Evolutionary conservation across 2,888 invertebrate genomes (phyloP).

Genomic region (Gandaritis pyraliata): DNA sequence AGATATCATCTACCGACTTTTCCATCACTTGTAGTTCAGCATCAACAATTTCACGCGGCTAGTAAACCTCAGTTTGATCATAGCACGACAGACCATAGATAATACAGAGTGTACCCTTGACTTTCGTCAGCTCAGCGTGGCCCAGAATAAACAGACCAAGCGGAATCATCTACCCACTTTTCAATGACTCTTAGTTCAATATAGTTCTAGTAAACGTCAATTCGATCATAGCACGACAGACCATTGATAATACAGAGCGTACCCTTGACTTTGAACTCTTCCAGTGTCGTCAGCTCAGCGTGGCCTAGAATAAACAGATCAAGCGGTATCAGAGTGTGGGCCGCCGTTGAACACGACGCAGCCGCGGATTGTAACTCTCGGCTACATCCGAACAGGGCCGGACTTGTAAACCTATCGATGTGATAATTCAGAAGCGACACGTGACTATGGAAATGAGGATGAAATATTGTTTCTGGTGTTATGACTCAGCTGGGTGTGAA

Average conservation of each 20-base stretch:
- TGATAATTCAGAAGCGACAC: conserved; percentile 36
- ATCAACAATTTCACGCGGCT: no score
- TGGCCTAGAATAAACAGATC: conserved; percentile 76
- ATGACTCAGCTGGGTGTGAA: conserved; percentile 19
- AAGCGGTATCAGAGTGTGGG: conserved; percentile 78
- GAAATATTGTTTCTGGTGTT: conserved; percentile 22
- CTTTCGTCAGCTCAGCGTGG: conserved; percentile 47
- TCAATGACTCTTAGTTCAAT: no score
- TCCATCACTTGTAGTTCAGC: no score
- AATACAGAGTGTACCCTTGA: conserved; percentile 24
- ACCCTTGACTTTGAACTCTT: conserved; percentile 36
- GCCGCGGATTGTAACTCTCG: conserved; percentile 74
- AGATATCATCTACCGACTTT: not conserved
- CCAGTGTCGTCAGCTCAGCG: conserved; percentile 45
- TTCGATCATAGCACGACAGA: not conserved
- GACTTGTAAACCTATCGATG: conserved; percentile 43
- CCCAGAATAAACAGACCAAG: conserved; percentile 51
- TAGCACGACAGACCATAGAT: not conserved
- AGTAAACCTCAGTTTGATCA: no score
- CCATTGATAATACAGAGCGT: not conserved
- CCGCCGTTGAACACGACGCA: conserved; percentile 71
- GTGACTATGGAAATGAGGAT: conserved; percentile 24
- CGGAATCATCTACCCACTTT: not conserved
- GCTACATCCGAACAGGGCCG: conserved; percentile 57
- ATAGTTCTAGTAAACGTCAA: no score